phyloP scores from a whole-genome alignment of 35 echinoderm and acorn worm genomes.

The Hemicentrotus pulcherrimus region DNA sequence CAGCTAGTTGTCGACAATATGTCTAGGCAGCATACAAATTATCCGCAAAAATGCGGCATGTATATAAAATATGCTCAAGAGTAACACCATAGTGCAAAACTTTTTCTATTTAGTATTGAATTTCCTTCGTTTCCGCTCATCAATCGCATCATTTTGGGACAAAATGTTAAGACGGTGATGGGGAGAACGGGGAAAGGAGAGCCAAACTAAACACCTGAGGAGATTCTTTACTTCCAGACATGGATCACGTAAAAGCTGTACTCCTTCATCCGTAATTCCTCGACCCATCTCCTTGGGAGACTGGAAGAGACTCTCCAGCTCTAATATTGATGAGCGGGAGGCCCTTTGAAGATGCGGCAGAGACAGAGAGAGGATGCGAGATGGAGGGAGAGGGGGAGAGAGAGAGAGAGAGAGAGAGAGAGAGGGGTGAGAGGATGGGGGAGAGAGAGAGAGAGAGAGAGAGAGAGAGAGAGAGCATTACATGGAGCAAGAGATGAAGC shows the following conservation, averaged over 20 bases:
- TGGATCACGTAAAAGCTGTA: background rate
- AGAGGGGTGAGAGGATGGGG: background rate
- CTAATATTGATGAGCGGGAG: conserved; percentile 2
- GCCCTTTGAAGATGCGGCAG: background rate
- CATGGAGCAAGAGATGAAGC: no score
- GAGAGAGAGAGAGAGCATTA: background rate
- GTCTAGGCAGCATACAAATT: no score
- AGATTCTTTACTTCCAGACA: background rate
- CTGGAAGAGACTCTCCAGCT: background rate
- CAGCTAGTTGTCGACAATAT: no score
- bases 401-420: background rate
- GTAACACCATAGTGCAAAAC: no score
- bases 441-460: background rate
- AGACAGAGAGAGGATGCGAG: background rate
- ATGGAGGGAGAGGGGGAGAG: background rate
- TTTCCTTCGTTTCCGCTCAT: background rate
- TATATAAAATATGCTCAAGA: no score
- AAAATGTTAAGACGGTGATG: background rate
- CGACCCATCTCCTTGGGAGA: background rate
- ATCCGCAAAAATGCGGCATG: no score
- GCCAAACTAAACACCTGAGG: background rate
- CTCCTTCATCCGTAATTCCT: conserved; percentile 10
- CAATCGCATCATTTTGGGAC: background rate
- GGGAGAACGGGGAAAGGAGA: background rate
- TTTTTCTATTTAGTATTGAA: no score